phyloP scores from a whole-genome alignment of 1,140 invertebrate species.

The Tachypleus tridentatus region DNA sequence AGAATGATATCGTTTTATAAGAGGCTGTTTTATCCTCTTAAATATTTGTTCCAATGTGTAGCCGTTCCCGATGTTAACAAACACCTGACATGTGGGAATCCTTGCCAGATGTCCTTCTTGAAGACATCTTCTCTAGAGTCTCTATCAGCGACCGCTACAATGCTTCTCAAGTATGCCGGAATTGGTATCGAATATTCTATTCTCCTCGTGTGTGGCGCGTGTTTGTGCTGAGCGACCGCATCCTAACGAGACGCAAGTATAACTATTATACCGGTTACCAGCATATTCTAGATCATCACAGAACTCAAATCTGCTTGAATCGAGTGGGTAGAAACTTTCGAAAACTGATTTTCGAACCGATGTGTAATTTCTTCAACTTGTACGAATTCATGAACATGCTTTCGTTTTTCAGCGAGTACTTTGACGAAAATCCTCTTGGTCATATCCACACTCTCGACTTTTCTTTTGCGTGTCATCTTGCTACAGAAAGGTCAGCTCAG shows the following conservation, averaged over 20 bases:
- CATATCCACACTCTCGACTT: conserved; percentile 43
- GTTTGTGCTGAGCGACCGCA: conserved; percentile 56
- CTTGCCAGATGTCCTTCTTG: conserved; percentile 60
- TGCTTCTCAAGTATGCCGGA: conserved; percentile 48
- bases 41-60: too few relatives aligned
- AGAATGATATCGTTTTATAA: too few relatives aligned
- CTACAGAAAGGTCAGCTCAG: conserved; percentile 19
- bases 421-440: conserved; percentile 29
- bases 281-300: conserved; percentile 59
- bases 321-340: conserved; percentile 54
- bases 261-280: conserved; percentile 76
- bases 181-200: conserved; percentile 46
- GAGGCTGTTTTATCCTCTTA: too few relatives aligned
- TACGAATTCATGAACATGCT: conserved; percentile 73
- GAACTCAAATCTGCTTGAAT: conserved; percentile 55
- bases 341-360: conserved; percentile 54
- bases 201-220: conserved; percentile 57
- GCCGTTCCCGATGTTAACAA: too few relatives aligned
- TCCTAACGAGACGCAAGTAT: conserved; percentile 57
- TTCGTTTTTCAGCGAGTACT: conserved; percentile 52
- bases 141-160: conserved; percentile 54
- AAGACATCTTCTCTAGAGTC: conserved; percentile 60
- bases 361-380: conserved; percentile 66
- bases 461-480: conserved; percentile 65
- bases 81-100: conserved; percentile 42